Percentiles rank a stretch among this genome's conserved stretches.
These are phyloP conservation scores for Peromyscus aztecus DNA, from an alignment of 2,797 vertebrate species.

Conservation along the genomic window DNA sequence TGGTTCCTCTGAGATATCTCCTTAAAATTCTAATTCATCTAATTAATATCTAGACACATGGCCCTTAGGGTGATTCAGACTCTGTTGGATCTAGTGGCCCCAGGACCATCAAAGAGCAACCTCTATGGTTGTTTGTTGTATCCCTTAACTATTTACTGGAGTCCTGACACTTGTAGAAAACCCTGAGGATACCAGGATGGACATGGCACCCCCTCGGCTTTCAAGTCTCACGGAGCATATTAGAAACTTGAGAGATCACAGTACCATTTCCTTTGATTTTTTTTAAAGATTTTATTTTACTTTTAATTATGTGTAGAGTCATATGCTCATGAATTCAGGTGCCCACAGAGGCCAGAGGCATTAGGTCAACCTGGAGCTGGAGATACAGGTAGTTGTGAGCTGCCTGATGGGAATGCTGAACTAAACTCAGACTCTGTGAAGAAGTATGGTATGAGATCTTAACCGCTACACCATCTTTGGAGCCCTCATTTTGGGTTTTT, in stretches of 20 bases:
- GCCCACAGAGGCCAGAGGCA: not conserved
- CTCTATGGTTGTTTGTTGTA: not conserved
- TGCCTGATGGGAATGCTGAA: not conserved
- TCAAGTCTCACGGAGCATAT: not conserved
- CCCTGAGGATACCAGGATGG: not conserved
- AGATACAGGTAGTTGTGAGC: not conserved
- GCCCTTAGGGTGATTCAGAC: not conserved
- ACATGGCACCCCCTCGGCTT: not conserved
- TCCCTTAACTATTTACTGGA: not conserved
- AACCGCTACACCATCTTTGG: too few relatives aligned
- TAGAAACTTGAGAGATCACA: not conserved
- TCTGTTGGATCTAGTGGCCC: not conserved
- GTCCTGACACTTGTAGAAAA: not conserved
- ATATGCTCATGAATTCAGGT: not conserved
- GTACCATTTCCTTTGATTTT: not conserved
- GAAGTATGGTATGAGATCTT: not conserved
- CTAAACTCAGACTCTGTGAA: not conserved
- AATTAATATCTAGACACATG: constrained; percentile 4
- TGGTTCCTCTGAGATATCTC: constrained; percentile 49
- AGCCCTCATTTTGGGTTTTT: not conserved
- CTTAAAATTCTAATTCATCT: constrained; percentile 18
- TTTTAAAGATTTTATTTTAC: not conserved
- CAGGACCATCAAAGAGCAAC: not conserved
- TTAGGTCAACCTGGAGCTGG: not conserved
- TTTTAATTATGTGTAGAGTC: not conserved